These are phyloP conservation scores for Drosophila pectinifera DNA, from an alignment of 1,140 invertebrate genomes.

Conservation along the genomic window DNA sequence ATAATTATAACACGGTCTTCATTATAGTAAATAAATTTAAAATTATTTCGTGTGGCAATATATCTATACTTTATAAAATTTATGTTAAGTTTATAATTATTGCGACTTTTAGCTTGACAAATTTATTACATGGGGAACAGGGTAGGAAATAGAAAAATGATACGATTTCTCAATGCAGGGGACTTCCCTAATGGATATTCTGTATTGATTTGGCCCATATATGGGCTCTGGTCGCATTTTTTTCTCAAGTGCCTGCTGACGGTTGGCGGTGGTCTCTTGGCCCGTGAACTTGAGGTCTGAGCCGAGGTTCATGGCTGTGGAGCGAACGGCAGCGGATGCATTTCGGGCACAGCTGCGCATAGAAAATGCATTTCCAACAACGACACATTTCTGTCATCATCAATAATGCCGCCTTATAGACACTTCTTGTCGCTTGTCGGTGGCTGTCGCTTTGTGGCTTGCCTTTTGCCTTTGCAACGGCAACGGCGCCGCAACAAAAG, in stretches of 20 bases:
- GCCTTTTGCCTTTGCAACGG: slow-evolving; percentile 64
- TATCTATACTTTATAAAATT: too few species aligned
- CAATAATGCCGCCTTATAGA: slow-evolving; percentile 77
- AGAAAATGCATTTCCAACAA: slow-evolving; percentile 61
- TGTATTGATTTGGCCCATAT: too few species aligned
- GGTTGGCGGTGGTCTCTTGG: background rate
- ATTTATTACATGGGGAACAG: too few species aligned
- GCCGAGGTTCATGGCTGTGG: slow-evolving; percentile 41
- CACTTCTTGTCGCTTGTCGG: slow-evolving; percentile 50
- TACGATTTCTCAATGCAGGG: too few species aligned
- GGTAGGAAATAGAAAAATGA: too few species aligned
- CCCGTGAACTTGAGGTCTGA: slow-evolving; percentile 43
- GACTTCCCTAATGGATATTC: too few species aligned
- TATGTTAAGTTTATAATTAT: too few species aligned
- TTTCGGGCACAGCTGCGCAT: slow-evolving; percentile 59
- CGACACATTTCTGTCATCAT: slow-evolving; percentile 82
- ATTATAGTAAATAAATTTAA: too few species aligned
- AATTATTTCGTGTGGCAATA: too few species aligned
- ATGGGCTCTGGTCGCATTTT: background rate
- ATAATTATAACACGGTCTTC: too few species aligned
- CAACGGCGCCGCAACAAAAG: slow-evolving; percentile 43
- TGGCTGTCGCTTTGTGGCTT: slow-evolving; percentile 40
- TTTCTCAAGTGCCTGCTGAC: background rate
- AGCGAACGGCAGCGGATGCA: slow-evolving; percentile 21
- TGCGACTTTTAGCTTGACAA: too few species aligned